Base-by-base conservation (phyloP, 2,113 vertebrate species). In the Notarius lentiginosus region DNA sequence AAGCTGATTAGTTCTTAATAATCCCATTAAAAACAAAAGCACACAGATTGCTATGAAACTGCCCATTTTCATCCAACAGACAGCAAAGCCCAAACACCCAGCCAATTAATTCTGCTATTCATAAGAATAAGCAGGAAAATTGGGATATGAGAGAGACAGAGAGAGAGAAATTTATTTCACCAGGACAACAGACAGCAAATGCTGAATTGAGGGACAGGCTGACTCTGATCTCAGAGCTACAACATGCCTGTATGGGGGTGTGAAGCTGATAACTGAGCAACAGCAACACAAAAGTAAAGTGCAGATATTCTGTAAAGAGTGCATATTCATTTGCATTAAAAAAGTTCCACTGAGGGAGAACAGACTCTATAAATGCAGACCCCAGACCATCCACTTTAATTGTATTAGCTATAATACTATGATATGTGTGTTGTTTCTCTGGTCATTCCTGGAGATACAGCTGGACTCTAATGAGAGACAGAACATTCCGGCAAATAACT, bases 11-110 rank as follows among this genome's bases (percentile, higher is more conserved):
- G 77, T 34, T 58, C 41, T 84, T 85, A 89, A 89, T 82, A 70
- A 89, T 85, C 79, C 79, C 72, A 75, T 89, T 90, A 83, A 85
- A 68, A 79, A 87, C 85, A 89, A 89, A 77, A 79, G 30, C 84
- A 41, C 53, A 85, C 10, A 7, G 15, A 30, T 87, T 84, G 30
- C 76, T 60, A 53, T 22, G n/a, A 76, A 83, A 79, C 77, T 79
- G 68, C 34, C 72, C 72, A 27, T 81, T 84, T 84, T 58, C 79
- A 63, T 79, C 73, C 61, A 77, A 84, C 27, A 86, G 81, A 87
- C 24, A 88, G 18, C 47, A 70, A 83, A 83, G 60, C 34, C 18
- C 47, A 41, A 77, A 70, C 30, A 55, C 75, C n/a, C 41, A 68
- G 51, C 17, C 75, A 79, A 61, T 56, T 86, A 34, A 22, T 80